Base-by-base conservation (phyloP, 2,797 vertebrate species). In the Peromyscus eremicus region DNA sequence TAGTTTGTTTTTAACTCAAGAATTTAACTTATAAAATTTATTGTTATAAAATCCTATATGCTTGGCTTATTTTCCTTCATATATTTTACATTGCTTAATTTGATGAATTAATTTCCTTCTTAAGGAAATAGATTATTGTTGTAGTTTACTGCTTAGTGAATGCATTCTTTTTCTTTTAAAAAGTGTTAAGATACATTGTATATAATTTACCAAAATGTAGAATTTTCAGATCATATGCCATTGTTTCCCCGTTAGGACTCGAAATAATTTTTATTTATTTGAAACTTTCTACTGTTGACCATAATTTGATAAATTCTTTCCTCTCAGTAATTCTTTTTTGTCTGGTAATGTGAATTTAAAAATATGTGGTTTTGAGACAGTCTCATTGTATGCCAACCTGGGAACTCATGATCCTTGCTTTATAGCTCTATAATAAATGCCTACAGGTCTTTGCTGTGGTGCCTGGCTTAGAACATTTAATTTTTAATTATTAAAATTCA, bases 61-160 rank as follows among this genome's bases (percentile, higher is more conserved):
- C 85, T 95, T 66, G 3, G 13, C 14, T 71, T 76, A 57, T 81
- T 85, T 95, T 85, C 49, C 85, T 92, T 89, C 79, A 95, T 82
- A 68, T 96, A 70, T 92, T 95, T 94, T 89, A 76, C 52, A 93
- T 89, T 82, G 46, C 82, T 57, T 34, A 94, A 57, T 84, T 95
- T 91, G 66, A 84, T 92, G 32, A 90, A 6, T n/a, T 23, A 16
- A 16, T 84, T 2, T n/a, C 7, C 14, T 19, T 34, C 5, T 80
- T 8, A 66, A 23, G 60, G 75, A 82, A 91, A 86, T n/a, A 76
- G 6, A 73, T 57, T 85, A 37, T 16, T 75, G 17, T 68, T 94
- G 40, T 90, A 43, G 19, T 66, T 37, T 66, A 4, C 49, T 25
- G n/a, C 70, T 7, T 85, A 23, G 70, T n/a, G 8, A 29, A 60